Evolutionary conservation across 2,888 invertebrate genomes (phyloP), one percentile per base, ranked within the genome.

Genomic region (Ametastegia equiseti): DNA sequence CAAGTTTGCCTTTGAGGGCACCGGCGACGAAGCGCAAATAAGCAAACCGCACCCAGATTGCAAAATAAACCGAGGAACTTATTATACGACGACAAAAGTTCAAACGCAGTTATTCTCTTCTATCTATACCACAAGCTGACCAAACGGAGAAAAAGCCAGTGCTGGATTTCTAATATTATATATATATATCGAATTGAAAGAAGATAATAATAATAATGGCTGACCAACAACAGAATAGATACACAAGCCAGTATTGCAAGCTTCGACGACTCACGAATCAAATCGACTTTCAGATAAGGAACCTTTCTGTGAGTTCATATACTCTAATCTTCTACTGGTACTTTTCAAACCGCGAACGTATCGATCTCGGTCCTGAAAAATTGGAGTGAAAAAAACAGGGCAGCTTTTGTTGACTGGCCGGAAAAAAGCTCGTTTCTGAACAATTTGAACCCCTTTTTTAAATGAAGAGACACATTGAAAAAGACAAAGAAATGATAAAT

Each of bases 161-260:
- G 60, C 15, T 0, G 1, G 6, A 60, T 30, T 60, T 3, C 30
- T 30, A 15, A 13, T 2, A 30, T 60, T 30, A 30, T 13, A 47
- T 27, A 6, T 7, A 1, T 15, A 30, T 15, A 15, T 15, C 30
- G 27, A 23, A 27, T 36, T 1, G 33, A 5, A 19, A 33, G 11
- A 36, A 33, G 19, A 78, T n/a, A n/a, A 82, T 65, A 88, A n/a
- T n/a, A n/a, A n/a, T n/a, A n/a, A n/a, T 87, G 87, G 86, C 86
- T 2, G 84, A 85, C n/a, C n/a, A n/a, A 36, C 71, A 19, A 42
- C 27, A 36, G 23, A 69, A 85, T 79, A 88, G 84, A 82, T 91
- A 91, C 84, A 87, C 87, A 27, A 85, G 88, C 80, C 88, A 91
- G 84, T 91, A 90, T 84, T 85, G 86, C 81, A 89, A 89, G 82